Evolutionary conservation across 1,140 invertebrate genomes (phyloP).

Genomic region (Gryon sp.): DNA sequence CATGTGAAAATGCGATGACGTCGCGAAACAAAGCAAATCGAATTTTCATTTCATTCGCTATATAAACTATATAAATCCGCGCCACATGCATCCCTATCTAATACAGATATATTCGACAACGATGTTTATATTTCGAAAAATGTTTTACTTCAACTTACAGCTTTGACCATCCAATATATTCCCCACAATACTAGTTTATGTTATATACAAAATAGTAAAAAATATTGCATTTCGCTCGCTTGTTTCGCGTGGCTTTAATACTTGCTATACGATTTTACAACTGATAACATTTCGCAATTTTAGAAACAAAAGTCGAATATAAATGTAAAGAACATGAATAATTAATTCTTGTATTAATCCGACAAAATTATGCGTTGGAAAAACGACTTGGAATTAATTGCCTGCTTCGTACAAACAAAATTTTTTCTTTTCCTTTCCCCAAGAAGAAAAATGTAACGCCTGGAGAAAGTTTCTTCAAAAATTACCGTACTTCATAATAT

Average conservation of each 20-base stretch:
- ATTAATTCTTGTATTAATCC: conserved; percentile 37
- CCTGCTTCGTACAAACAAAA: conserved; percentile 43
- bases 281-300: conserved; percentile 16
- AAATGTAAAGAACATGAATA: conserved; percentile 16
- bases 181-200: conserved; percentile 19
- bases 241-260: conserved; percentile 3
- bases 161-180: conserved; percentile 30
- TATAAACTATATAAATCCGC: conserved; percentile 39
- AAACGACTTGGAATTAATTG: conserved; percentile 49
- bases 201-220: conserved; percentile 16
- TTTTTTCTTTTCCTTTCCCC: conserved; percentile 18
- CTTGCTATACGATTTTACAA: no score
- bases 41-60: conserved; percentile 46
- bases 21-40: conserved; percentile 32
- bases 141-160: conserved; percentile 37
- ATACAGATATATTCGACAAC: conserved; percentile 40
- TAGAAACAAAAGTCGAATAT: conserved; percentile 5
- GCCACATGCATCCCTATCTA: conserved; percentile 18
- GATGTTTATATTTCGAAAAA: conserved; percentile 29
- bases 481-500: conserved; percentile 49
- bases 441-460: conserved; percentile 32
- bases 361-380: conserved; percentile 29
- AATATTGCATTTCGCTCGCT: conserved; percentile 27
- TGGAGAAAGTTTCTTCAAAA: conserved; percentile 47
- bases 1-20: conserved; percentile 26